Conservation (phyloP, 2,888 invertebrate species). For the Thyatira batis region DNA sequence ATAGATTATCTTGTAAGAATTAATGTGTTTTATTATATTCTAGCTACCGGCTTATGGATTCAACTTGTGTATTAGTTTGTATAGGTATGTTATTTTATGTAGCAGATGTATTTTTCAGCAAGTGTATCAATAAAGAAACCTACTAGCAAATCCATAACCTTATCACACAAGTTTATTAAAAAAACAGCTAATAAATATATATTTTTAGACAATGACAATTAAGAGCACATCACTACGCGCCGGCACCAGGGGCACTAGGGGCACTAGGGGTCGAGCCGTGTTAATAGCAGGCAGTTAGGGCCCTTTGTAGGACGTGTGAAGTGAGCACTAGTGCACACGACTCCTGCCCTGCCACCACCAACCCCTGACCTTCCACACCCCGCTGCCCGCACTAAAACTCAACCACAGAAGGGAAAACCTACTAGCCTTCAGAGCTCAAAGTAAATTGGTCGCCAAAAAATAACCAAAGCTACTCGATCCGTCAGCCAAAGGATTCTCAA, state of each 20-base stretch:
- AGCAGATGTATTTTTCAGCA: too few relatives aligned
- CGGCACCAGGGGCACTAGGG: conserved; percentile 29
- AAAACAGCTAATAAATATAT: background rate
- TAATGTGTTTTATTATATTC: too few relatives aligned
- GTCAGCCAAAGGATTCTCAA: conserved; percentile 29
- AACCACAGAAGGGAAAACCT: conserved; percentile 6
- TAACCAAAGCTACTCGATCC: conserved; percentile 48
- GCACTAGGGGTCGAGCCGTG: conserved; percentile 68
- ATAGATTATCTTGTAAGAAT: too few relatives aligned
- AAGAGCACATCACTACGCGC: conserved; percentile 52
- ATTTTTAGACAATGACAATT: background rate
- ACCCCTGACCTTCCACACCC: conserved; percentile 26
- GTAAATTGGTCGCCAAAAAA: conserved; percentile 37
- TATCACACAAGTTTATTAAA: too few relatives aligned
- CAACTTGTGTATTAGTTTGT: too few relatives aligned
- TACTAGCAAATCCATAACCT: too few relatives aligned
- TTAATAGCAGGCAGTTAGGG: conserved; percentile 81
- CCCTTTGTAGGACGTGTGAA: conserved; percentile 79
- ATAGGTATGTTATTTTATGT: too few relatives aligned
- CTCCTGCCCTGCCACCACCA: conserved; percentile 40
- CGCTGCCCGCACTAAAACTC: conserved; percentile 9
- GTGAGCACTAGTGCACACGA: conserved; percentile 71
- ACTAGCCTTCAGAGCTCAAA: conserved; percentile 30
- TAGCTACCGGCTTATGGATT: too few relatives aligned
- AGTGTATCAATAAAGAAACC: too few relatives aligned